phyloP scores from a whole-genome alignment of 2,888 invertebrate genomes.

The Nipponacmea schrenckii region DNA sequence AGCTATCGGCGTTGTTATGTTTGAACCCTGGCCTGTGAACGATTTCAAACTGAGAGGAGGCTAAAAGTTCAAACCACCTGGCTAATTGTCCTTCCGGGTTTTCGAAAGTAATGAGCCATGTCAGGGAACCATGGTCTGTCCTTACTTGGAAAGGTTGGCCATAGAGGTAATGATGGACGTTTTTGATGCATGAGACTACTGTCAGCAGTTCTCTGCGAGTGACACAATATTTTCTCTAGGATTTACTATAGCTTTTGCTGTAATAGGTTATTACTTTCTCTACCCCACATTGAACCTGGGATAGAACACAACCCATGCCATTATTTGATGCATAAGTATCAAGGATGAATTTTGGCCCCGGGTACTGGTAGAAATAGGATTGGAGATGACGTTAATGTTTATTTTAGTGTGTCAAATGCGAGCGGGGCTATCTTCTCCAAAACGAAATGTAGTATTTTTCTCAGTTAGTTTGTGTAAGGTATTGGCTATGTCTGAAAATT shows the following conservation, averaged over 20 bases:
- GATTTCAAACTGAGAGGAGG: slow-evolving; percentile 19
- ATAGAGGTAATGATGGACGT: slow-evolving; percentile 35
- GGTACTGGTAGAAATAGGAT: too few relatives aligned
- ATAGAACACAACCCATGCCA: slow-evolving; percentile 18
- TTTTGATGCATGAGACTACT: slow-evolving; percentile 26
- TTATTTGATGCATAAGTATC: not conserved
- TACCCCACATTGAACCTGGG: slow-evolving; percentile 22
- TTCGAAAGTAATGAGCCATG: not conserved
- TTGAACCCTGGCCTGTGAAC: slow-evolving; percentile 20
- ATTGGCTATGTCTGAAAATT: too few relatives aligned
- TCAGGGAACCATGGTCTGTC: slow-evolving; percentile 28
- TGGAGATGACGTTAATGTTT: too few relatives aligned
- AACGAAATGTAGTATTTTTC: too few relatives aligned
- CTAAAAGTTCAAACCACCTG: slow-evolving; percentile 13
- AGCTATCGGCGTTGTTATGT: slow-evolving; percentile 25
- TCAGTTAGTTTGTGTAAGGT: too few relatives aligned
- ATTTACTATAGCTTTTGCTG: slow-evolving; percentile 22
- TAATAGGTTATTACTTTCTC: slow-evolving; percentile 24
- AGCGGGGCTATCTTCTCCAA: too few relatives aligned
- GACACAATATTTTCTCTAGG: slow-evolving; percentile 25
- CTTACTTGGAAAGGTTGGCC: slow-evolving; percentile 28
- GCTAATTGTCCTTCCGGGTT: too few relatives aligned
- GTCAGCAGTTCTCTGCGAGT: too few relatives aligned
- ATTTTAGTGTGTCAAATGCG: too few relatives aligned
- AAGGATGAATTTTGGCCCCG: too few relatives aligned